phyloP scores from a whole-genome alignment of 2,113 vertebrate genomes.

The Chloropsis hardwickii region DNA sequence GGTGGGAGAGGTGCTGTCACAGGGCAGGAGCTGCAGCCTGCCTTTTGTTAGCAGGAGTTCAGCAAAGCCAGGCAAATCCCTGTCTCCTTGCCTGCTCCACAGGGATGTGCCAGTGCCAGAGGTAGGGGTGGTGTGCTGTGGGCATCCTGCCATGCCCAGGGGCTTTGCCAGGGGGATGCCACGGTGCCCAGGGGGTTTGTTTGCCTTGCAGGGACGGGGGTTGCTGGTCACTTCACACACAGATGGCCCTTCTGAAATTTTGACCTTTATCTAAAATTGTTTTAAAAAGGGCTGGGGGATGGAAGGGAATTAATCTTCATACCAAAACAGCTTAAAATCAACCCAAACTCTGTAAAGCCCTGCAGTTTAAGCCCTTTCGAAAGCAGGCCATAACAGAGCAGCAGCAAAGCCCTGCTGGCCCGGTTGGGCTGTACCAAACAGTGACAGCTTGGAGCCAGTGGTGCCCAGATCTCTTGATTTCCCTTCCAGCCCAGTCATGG shows the following conservation, averaged over 20 bases:
- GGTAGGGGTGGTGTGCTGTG: background rate
- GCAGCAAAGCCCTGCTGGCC: background rate
- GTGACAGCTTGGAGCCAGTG: rapidly evolving
- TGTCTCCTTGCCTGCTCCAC: background rate
- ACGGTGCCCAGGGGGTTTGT: rapidly evolving
- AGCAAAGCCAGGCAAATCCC: background rate
- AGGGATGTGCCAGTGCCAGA: background rate
- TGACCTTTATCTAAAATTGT: background rate
- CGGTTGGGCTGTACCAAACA: rapidly evolving
- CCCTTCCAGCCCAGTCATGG: background rate
- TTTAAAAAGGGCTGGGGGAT: background rate
- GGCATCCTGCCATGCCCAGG: rapidly evolving
- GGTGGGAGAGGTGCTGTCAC: background rate
- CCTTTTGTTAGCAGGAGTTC: background rate
- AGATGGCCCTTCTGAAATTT: background rate
- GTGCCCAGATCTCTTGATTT: background rate
- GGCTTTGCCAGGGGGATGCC: too few relatives aligned
- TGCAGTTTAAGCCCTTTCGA: background rate
- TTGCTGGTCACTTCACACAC: rapidly evolving
- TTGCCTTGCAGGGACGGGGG: rapidly evolving
- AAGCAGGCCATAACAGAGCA: background rate
- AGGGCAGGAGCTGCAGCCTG: background rate
- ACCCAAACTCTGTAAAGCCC: constrained; percentile 3
- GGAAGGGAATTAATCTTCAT: constrained; percentile 5
- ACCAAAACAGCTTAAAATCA: constrained; percentile 4